Percentiles rank a stretch among this genome's conserved stretches.
Evolutionary conservation across 2,113 vertebrate species (phyloP).

Genomic region (Dinomys branickii): DNA sequence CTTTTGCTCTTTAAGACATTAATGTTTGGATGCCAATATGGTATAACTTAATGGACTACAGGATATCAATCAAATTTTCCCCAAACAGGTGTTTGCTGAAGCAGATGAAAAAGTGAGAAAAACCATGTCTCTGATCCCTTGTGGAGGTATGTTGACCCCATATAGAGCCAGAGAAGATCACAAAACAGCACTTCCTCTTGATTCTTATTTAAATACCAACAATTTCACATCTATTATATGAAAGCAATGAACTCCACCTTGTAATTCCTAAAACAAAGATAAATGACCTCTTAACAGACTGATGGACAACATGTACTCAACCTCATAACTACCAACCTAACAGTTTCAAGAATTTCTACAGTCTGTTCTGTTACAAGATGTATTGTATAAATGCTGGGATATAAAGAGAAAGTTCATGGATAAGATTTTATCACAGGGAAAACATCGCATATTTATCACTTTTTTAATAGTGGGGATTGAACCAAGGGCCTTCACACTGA

Average conservation of each 20-base stretch:
- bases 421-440: not conserved
- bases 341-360: not conserved
- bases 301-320: not conserved
- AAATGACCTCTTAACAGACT: not conserved
- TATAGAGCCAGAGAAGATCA: not conserved
- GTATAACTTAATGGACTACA: not conserved
- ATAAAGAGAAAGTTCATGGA: not conserved
- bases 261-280: not conserved
- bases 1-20: slow-evolving; percentile 35
- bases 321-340: not conserved
- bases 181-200: not conserved
- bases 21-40: not conserved
- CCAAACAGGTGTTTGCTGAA: not conserved
- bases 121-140: not conserved
- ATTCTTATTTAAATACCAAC: not conserved
- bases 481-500: not conserved
- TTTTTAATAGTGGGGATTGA: not conserved
- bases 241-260: not conserved
- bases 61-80: slow-evolving; percentile 8
- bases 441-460: not conserved
- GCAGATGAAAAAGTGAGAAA: not conserved
- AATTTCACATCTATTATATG: not conserved
- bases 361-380: not conserved
- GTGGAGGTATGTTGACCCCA: not conserved
- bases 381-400: not conserved